These are phyloP conservation scores for Henricia sp. DNA, from an alignment of 53 echinoderm and acorn worm genomes.

Conservation along the genomic window DNA sequence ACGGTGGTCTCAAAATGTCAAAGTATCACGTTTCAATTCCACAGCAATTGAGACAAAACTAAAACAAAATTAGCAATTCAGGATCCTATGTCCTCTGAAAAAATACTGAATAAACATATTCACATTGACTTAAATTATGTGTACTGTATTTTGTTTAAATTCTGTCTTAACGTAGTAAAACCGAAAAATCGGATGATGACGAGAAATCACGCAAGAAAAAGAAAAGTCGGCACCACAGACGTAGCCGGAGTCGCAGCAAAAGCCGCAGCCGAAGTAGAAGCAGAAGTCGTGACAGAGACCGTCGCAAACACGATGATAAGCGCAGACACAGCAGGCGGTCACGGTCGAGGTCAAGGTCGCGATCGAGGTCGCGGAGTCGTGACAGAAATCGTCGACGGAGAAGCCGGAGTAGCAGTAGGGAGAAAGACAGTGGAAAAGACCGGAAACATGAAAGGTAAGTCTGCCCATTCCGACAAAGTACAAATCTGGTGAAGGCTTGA, in stretches of 20 bases:
- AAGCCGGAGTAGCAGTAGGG: conserved; percentile 52
- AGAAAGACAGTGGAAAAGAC: conserved; percentile 34
- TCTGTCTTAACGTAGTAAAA: conserved; percentile 12
- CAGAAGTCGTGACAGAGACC: conserved; percentile 65
- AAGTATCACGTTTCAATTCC: no score
- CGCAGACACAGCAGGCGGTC: conserved; percentile 63
- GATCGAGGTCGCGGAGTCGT: conserved; percentile 40
- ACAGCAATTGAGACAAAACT: not conserved
- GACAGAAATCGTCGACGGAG: conserved; percentile 65
- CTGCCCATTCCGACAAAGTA: no score
- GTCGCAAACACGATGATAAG: conserved; percentile 56
- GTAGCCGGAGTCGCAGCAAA: not conserved
- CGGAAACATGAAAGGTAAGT: conserved; percentile 53
- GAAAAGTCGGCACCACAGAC: conserved; percentile 19
- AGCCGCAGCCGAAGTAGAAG: conserved; percentile 57
- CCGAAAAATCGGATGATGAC: conserved; percentile 26
- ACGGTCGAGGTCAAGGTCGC: conserved; percentile 65
- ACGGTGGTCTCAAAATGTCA: no score
- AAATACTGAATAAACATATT: not conserved
- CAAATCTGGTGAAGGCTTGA: no score
- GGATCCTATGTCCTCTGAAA: not conserved
- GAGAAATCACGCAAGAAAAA: conserved; percentile 56
- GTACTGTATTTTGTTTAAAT: no score
- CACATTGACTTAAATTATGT: no score
- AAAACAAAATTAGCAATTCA: not conserved